Conservation (phyloP, 1,140 invertebrate genomes). For the Micrasema minimum region DNA sequence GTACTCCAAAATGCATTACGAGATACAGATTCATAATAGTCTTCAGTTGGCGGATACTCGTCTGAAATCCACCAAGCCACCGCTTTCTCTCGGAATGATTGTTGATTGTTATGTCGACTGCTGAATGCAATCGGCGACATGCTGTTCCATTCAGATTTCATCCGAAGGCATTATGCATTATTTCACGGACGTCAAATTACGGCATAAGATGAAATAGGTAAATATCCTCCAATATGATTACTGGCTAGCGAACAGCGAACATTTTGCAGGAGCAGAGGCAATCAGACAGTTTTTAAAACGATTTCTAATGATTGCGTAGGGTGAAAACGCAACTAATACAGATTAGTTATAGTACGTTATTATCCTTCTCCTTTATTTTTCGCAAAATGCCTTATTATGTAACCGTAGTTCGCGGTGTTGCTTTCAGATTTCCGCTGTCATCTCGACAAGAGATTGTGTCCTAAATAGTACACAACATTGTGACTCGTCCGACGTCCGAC, state of each 20-base stretch:
- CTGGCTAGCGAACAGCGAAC: constrained; percentile 10
- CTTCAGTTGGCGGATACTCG: neutral
- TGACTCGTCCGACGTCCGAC: no score
- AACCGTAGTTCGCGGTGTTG: no score
- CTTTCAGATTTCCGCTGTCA: no score
- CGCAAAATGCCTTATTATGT: no score
- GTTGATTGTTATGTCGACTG: neutral
- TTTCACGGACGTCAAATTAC: constrained; percentile 25
- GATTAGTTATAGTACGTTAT: no score
- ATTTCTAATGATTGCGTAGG: neutral
- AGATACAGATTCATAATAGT: no score
- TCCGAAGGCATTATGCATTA: constrained; percentile 34
- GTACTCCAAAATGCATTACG: no score
- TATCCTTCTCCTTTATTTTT: no score
- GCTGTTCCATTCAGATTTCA: constrained; percentile 35
- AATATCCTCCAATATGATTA: neutral
- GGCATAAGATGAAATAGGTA: neutral
- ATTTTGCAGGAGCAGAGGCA: neutral
- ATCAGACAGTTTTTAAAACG: no score
- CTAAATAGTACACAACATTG: no score
- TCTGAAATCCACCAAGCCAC: neutral
- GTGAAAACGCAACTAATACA: neutral
- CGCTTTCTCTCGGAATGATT: constrained; percentile 31
- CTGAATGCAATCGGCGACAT: constrained; percentile 27
- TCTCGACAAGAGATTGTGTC: no score